Evolutionary conservation across 2,888 invertebrate genomes (phyloP).

Genomic region (Oscheius myriophilus): DNA sequence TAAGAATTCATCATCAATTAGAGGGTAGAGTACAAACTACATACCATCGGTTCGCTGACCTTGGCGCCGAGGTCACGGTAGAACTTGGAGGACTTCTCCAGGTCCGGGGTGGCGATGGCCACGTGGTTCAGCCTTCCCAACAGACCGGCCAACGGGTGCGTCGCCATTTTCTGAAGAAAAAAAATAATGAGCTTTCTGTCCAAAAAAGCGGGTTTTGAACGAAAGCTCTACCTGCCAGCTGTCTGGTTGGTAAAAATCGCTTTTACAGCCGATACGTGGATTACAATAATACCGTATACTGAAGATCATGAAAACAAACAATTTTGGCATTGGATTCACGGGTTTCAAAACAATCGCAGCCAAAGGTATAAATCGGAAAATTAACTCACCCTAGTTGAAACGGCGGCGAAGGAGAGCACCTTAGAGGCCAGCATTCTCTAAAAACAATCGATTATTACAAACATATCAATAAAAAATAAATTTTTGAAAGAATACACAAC

Average conservation of each 20-base stretch:
- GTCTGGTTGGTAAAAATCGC: not conserved
- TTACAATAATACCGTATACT: too few species aligned
- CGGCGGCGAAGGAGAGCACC: not conserved
- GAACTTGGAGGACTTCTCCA: conserved; percentile 74
- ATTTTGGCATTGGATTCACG: too few species aligned
- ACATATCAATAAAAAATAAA: too few species aligned
- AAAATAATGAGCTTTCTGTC: not conserved
- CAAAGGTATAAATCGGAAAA: too few species aligned
- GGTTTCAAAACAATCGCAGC: not conserved
- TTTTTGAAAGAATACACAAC: too few species aligned
- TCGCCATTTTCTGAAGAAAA: conserved; percentile 49
- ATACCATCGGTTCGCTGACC: conserved; percentile 72
- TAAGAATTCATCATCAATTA: conserved; percentile 45
- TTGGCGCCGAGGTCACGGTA: conserved; percentile 76
- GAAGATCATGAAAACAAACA: too few species aligned
- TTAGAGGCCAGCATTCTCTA: too few species aligned
- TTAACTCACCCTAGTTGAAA: not conserved
- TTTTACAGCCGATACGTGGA: too few species aligned
- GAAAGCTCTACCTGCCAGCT: not conserved
- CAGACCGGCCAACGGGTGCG: conserved; percentile 54
- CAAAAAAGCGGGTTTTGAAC: too few species aligned
- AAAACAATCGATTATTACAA: too few species aligned
- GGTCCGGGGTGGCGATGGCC: conserved; percentile 76
- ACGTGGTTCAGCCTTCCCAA: conserved; percentile 77
- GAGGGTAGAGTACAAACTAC: conserved; percentile 21